Evolutionary conservation across 2,797 vertebrate species (phyloP).

Genomic region (Notolabrus celidotus): DNA sequence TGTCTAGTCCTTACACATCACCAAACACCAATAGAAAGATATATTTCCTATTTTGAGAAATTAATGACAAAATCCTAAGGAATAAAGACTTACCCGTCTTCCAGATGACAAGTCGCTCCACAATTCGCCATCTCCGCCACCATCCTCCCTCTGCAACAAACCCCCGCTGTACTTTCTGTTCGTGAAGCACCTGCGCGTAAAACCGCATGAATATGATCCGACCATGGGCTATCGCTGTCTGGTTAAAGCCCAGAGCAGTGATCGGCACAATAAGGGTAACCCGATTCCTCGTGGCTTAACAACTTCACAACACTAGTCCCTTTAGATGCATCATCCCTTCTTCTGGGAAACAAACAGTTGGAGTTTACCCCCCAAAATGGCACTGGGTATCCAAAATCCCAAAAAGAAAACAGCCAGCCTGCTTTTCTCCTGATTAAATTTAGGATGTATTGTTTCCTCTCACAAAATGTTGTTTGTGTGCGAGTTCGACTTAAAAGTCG

Average conservation of each 20-base stretch:
- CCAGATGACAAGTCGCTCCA: slow-evolving; percentile 58
- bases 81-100: slow-evolving; percentile 74
- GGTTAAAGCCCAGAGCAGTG: not conserved
- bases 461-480: not conserved
- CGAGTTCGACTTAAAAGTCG: not conserved
- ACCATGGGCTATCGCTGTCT: not conserved
- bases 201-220: slow-evolving; percentile 36
- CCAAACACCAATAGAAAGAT: not conserved
- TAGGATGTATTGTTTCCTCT: slow-evolving; percentile 24
- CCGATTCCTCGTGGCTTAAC: slow-evolving; percentile 11
- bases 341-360: not conserved
- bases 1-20: not conserved
- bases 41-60: not conserved
- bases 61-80: not conserved
- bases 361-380: not conserved
- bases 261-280: not conserved
- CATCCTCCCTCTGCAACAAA: slow-evolving; percentile 61
- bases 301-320: not conserved
- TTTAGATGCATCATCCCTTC: not conserved
- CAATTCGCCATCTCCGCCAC: slow-evolving; percentile 81
- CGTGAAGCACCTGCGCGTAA: slow-evolving; percentile 25
- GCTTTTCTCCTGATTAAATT: fast-evolving
- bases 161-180: slow-evolving; percentile 2
- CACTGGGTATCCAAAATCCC: not conserved
- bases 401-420: fast-evolving